A percentile compares a stretch with the other conserved stretches of the same genome.
Conservation (phyloP, 92 coral and sea anemone species). For the Porites cylindrica region DNA sequence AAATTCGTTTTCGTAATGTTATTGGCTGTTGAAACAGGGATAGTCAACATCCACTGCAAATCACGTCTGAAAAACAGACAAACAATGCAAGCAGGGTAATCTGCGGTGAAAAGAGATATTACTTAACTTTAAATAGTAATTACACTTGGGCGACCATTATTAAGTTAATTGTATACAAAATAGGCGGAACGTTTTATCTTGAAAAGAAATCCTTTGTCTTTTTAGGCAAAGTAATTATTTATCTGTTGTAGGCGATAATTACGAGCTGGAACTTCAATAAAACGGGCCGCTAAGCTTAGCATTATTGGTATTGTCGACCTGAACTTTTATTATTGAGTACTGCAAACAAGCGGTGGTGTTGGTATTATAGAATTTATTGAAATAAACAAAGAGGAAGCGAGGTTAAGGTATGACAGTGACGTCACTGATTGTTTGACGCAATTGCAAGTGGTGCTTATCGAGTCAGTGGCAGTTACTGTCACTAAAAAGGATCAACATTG, state of each 20-base stretch:
- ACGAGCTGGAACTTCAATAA: conserved; percentile 26
- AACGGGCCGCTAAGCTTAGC: conserved; percentile 12
- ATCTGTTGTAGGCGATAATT: conserved; percentile 19
- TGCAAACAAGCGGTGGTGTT: background rate
- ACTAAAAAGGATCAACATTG: too few relatives aligned
- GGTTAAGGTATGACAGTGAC: background rate
- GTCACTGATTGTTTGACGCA: background rate
- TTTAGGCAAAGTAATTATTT: conserved; percentile 2
- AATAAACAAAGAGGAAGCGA: background rate
- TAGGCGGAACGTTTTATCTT: conserved; percentile 21
- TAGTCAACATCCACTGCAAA: background rate
- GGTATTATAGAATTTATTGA: background rate
- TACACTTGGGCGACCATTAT: conserved; percentile 14
- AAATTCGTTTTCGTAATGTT: conserved; percentile 1
- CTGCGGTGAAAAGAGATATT: conserved; percentile 7
- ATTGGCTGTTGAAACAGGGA: background rate
- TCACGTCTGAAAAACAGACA: background rate
- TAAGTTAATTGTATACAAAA: background rate
- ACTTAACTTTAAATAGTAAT: conserved; percentile 6
- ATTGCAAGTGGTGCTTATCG: background rate
- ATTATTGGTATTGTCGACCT: conserved; percentile 27
- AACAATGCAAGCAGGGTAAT: background rate
- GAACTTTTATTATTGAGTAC: conserved; percentile 20
- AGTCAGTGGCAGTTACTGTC: too few relatives aligned
- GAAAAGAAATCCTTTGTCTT: background rate